Evolutionary conservation across 2,888 invertebrate species (phyloP).

Genomic region (Caenorhabditis virilis): DNA sequence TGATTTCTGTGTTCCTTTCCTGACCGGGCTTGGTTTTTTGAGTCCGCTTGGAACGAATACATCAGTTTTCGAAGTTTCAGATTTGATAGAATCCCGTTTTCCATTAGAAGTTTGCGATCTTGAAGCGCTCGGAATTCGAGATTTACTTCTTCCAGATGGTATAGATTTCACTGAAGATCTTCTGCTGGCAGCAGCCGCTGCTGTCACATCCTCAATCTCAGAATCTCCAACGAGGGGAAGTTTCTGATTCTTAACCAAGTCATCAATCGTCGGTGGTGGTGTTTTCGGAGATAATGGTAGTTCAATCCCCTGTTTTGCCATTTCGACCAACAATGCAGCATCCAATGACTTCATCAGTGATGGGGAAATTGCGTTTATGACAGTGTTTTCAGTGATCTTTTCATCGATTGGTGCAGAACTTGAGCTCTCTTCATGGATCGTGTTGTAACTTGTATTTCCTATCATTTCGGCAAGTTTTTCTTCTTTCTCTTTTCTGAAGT

Average conservation of each 20-base stretch:
- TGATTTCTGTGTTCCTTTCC: constrained; percentile 13
- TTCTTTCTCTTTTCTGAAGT: constrained; percentile 31
- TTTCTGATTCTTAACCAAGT: constrained; percentile 14
- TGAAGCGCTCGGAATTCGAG: constrained; percentile 21
- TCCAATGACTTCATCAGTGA: constrained; percentile 25
- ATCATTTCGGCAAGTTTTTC: constrained; percentile 43
- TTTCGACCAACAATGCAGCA: constrained; percentile 35
- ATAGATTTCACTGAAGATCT: constrained; percentile 30
- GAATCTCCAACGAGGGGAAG: no score
- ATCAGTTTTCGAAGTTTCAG: constrained; percentile 3
- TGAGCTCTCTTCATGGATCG: neutral
- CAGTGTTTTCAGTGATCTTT: constrained; percentile 6
- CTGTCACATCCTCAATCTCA: constrained; percentile 4
- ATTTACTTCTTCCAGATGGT: constrained; percentile 19
- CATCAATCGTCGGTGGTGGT: neutral
- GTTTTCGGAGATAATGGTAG: constrained; percentile 38
- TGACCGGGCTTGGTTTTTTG: constrained; percentile 4
- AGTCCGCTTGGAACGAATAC: constrained; percentile 28
- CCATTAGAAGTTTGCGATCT: constrained; percentile 1
- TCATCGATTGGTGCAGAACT: neutral
- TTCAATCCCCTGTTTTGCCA: constrained; percentile 43
- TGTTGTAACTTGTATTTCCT: constrained; percentile 31
- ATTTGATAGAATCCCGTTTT: constrained; percentile 3
- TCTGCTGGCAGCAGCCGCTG: constrained; percentile 15
- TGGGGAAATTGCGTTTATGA: neutral